These are phyloP conservation scores for Acanthosoma haemorrhoidale DNA, from an alignment of 2,888 invertebrate genomes.

Conservation along the genomic window DNA sequence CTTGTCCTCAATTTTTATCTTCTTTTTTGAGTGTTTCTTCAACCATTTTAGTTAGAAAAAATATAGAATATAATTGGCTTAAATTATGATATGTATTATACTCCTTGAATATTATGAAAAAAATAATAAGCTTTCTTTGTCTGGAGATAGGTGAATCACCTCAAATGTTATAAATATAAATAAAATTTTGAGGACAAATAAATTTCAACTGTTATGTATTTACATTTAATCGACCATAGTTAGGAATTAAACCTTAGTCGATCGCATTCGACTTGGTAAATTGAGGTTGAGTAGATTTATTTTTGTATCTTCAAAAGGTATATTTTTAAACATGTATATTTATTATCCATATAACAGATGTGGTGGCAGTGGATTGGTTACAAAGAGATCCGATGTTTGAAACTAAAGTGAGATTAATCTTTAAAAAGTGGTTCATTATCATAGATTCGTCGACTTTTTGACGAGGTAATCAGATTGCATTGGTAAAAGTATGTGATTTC, in stretches of 20 bases:
- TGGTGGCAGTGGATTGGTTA: constrained; percentile 37
- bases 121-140: too few species aligned
- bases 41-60: too few species aligned
- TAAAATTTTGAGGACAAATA: too few species aligned
- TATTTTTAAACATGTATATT: constrained; percentile 9
- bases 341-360: constrained; percentile 35
- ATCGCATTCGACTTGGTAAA: background rate
- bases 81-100: too few species aligned
- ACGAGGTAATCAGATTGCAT: constrained; percentile 14
- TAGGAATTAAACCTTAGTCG: background rate
- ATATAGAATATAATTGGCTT: too few species aligned
- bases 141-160: too few species aligned
- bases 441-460: constrained; percentile 24
- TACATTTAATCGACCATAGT: background rate
- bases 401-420: constrained; percentile 5
- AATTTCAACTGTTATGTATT: too few species aligned
- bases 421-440: constrained; percentile 18
- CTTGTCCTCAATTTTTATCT: too few species aligned
- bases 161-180: too few species aligned
- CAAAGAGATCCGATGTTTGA: constrained; percentile 38
- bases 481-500: constrained; percentile 2
- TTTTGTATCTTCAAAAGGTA: background rate
- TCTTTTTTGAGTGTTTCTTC: too few species aligned
- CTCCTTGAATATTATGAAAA: too few species aligned
- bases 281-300: constrained; percentile 6